A percentile compares a stretch with the other conserved stretches of the same genome.
These are phyloP conservation scores for Dolichotis patagonum DNA, from an alignment of 2,113 vertebrate species.

Conservation along the genomic window DNA sequence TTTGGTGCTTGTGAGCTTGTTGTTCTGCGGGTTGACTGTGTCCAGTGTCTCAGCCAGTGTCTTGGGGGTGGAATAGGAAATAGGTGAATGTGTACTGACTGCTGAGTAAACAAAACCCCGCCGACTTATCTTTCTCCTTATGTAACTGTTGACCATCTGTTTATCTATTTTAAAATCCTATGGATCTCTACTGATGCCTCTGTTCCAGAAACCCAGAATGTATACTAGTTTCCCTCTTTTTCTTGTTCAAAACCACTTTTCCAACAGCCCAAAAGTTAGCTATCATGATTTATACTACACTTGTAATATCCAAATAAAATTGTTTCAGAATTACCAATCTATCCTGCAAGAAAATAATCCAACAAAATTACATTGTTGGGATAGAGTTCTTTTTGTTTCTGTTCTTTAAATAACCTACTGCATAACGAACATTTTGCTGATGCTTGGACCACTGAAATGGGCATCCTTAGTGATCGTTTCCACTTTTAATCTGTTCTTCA, in stretches of 20 bases:
- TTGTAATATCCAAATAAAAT: background rate
- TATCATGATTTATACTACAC: background rate
- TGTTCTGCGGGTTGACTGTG: background rate
- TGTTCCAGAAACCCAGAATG: background rate
- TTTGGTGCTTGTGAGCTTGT: background rate
- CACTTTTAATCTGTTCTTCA: background rate
- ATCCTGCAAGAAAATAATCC: background rate
- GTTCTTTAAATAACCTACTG: background rate
- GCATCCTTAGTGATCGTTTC: background rate
- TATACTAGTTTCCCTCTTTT: background rate
- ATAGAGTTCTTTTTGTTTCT: background rate
- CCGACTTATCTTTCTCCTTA: background rate
- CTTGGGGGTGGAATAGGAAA: background rate
- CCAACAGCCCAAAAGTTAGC: background rate
- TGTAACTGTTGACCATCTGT: background rate
- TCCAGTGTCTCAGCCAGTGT: background rate
- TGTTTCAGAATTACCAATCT: slow-evolving; percentile 10
- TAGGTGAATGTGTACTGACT: background rate
- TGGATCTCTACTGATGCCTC: background rate
- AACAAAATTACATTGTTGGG: background rate
- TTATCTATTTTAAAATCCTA: background rate
- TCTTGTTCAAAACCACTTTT: background rate
- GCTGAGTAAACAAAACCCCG: fast-evolving
- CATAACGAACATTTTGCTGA: slow-evolving; percentile 21
- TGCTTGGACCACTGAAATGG: background rate